Percentiles rank a stretch among this genome's conserved stretches.
Conservation (phyloP, 2,797 vertebrate species). For the Tauraco hartlaubi region DNA sequence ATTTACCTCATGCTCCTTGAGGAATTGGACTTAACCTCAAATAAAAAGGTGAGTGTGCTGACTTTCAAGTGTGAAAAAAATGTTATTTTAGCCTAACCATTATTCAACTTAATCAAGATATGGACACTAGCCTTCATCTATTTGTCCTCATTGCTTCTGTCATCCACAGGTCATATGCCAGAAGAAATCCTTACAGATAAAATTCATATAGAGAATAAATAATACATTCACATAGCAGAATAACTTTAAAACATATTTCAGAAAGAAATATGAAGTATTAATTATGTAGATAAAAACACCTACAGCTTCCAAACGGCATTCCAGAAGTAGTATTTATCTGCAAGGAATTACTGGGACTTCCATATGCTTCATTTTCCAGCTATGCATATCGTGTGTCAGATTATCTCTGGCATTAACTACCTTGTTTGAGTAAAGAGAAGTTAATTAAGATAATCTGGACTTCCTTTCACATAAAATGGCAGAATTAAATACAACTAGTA, state of each 20-base stretch:
- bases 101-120: background rate
- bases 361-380: background rate
- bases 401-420: background rate
- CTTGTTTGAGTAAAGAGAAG: background rate
- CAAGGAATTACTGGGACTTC: background rate
- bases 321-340: background rate
- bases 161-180: background rate
- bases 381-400: background rate
- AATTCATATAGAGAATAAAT: background rate
- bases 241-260: background rate
- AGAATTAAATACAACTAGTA: background rate
- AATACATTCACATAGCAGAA: background rate
- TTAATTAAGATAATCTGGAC: background rate
- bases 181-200: background rate
- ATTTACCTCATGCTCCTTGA: background rate
- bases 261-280: background rate
- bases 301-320: background rate
- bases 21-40: background rate
- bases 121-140: background rate
- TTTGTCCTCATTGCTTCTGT: background rate
- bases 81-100: background rate
- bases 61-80: background rate
- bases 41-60: background rate
- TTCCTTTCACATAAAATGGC: background rate
- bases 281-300: background rate